Evolutionary conservation across 2,113 vertebrate species (phyloP).

Genomic region (Ibidorhyncha struthersii): DNA sequence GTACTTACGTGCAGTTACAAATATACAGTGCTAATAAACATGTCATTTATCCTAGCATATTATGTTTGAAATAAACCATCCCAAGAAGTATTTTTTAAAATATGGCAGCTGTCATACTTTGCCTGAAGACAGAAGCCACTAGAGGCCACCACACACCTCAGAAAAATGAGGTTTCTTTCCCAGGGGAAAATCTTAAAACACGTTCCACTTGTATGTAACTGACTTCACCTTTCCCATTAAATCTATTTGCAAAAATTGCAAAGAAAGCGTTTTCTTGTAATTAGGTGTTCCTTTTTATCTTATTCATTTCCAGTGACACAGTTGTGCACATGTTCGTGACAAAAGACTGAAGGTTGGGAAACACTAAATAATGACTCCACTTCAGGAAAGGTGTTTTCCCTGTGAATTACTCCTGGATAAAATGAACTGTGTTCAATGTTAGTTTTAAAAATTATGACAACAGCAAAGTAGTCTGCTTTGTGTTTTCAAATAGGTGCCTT

Average conservation of each 20-base stretch:
- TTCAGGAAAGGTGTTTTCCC: not conserved
- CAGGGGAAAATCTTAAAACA: not conserved
- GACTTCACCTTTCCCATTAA: not conserved
- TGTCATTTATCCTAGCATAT: not conserved
- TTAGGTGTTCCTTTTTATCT: not conserved
- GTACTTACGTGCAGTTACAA: not conserved
- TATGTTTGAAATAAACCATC: not conserved
- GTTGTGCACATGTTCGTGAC: not conserved
- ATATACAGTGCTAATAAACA: not conserved
- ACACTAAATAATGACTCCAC: not conserved
- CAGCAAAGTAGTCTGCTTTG: not conserved
- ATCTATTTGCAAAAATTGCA: not conserved
- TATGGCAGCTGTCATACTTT: not conserved
- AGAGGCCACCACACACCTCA: conserved; percentile 49
- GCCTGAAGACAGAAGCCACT: not conserved
- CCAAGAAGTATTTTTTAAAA: not conserved
- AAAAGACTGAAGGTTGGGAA: not conserved
- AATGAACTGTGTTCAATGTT: not conserved
- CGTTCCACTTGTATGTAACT: not conserved
- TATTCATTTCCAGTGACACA: not conserved
- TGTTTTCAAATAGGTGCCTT: not conserved
- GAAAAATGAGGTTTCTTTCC: not conserved
- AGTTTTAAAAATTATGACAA: not conserved
- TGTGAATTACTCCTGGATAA: not conserved
- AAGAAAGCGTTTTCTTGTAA: not conserved